Evolutionary conservation across 2,113 vertebrate species (phyloP).

Genomic region (Scomber japonicus): DNA sequence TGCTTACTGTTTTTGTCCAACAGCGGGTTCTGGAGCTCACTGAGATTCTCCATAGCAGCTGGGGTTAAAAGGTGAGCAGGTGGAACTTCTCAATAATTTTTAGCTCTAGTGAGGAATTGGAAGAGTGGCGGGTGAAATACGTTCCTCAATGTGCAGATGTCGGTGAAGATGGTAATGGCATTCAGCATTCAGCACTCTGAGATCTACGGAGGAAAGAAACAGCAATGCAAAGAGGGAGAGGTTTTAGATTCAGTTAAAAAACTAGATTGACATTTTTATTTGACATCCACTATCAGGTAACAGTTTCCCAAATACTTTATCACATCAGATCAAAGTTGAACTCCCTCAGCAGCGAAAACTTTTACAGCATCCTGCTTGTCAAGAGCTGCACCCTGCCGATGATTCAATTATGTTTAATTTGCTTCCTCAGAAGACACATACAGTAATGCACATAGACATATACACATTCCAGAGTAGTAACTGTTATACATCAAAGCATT

Average conservation of each 20-base stretch:
- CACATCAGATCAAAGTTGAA: constrained; percentile 63
- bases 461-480: background rate
- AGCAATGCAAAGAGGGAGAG: constrained; percentile 44
- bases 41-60: constrained; percentile 92
- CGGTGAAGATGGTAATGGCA: constrained; percentile 29
- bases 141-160: constrained; percentile 34
- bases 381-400: constrained; percentile 26
- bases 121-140: constrained; percentile 16
- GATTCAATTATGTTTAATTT: constrained; percentile 65
- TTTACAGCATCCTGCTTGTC: constrained; percentile 36
- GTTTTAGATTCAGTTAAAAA: constrained; percentile 24
- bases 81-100: constrained; percentile 35
- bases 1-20: constrained; percentile 91
- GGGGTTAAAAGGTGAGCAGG: constrained; percentile 18
- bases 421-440: constrained; percentile 25
- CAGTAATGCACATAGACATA: constrained; percentile 1
- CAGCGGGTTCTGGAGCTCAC: constrained; percentile 93
- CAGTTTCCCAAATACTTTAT: constrained; percentile 35
- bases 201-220: constrained; percentile 63
- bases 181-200: constrained; percentile 51
- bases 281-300: constrained; percentile 42
- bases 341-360: constrained; percentile 38
- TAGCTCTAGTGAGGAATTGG: constrained; percentile 19
- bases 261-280: constrained; percentile 10
- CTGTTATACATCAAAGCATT: constrained; percentile 29